phyloP scores from a whole-genome alignment of 2,888 invertebrate genomes.

The Thalpophila matura region DNA sequence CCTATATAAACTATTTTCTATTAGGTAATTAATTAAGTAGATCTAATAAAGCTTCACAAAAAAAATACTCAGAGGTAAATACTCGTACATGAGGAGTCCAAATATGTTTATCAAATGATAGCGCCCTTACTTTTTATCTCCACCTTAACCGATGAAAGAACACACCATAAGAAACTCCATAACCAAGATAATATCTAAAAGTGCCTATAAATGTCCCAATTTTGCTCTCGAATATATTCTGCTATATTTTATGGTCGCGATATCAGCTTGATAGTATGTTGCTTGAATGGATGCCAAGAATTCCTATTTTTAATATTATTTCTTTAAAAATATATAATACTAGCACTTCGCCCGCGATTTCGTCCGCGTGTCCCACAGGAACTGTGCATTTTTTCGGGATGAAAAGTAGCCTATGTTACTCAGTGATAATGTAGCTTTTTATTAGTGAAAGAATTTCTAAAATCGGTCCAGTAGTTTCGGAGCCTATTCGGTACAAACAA shows the following conservation, averaged over 20 bases:
- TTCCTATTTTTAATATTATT: conserved; percentile 3
- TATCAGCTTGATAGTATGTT: conserved; percentile 37
- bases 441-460: too few species aligned
- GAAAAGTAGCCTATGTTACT: too few species aligned
- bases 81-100: background rate
- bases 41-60: too few species aligned
- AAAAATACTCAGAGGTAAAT: too few species aligned
- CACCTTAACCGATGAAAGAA: conserved; percentile 19
- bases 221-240: conserved; percentile 39
- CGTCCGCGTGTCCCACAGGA: too few species aligned
- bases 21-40: too few species aligned
- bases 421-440: too few species aligned
- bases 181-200: conserved; percentile 38
- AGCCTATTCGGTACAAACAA: too few species aligned
- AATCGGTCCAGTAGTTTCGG: too few species aligned
- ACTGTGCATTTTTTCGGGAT: too few species aligned
- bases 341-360: too few species aligned
- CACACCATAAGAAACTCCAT: conserved; percentile 43
- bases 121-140: conserved; percentile 22
- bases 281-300: conserved; percentile 39
- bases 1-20: too few species aligned
- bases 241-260: conserved; percentile 39
- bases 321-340: conserved; percentile 2
- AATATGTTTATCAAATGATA: conserved; percentile 3
- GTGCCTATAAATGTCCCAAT: conserved; percentile 48